Conservation (phyloP, 2,888 invertebrate genomes). For the Ethmia dodecea region DNA sequence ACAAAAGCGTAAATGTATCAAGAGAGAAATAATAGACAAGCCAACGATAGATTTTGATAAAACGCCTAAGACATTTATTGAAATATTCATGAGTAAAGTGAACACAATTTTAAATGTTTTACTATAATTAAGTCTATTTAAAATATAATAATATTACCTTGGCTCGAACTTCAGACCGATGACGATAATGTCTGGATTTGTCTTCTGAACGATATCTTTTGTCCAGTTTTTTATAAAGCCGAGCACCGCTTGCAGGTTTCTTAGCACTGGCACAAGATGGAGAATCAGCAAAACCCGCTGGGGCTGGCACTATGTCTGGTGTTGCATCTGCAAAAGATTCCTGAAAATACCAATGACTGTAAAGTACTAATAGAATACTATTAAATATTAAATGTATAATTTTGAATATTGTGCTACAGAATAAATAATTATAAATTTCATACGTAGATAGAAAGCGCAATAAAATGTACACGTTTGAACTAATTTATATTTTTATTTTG, state of each 20-base stretch:
- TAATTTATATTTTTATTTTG: no score
- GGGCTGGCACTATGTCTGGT: constrained; percentile 89
- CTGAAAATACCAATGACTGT: no score
- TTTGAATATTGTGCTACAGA: no score
- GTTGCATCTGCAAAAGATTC: constrained; percentile 72
- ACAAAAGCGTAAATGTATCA: constrained; percentile 21
- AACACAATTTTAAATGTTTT: not conserved
- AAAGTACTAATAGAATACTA: no score
- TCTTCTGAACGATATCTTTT: constrained; percentile 89
- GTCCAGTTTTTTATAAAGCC: constrained; percentile 86
- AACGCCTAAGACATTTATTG: not conserved
- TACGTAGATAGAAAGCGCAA: no score
- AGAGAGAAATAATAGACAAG: constrained; percentile 5
- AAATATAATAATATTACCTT: constrained; percentile 72
- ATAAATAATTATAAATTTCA: no score
- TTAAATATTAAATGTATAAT: no score
- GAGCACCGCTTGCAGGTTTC: constrained; percentile 64
- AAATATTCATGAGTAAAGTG: not conserved
- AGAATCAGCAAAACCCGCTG: constrained; percentile 92
- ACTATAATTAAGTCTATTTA: not conserved
- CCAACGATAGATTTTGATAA: no score
- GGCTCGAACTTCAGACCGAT: constrained; percentile 86
- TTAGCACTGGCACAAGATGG: constrained; percentile 73
- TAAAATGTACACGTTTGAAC: no score
- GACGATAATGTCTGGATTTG: constrained; percentile 79